Base-by-base conservation (phyloP, 2,888 invertebrate species). In the Lysandra bellargus region DNA sequence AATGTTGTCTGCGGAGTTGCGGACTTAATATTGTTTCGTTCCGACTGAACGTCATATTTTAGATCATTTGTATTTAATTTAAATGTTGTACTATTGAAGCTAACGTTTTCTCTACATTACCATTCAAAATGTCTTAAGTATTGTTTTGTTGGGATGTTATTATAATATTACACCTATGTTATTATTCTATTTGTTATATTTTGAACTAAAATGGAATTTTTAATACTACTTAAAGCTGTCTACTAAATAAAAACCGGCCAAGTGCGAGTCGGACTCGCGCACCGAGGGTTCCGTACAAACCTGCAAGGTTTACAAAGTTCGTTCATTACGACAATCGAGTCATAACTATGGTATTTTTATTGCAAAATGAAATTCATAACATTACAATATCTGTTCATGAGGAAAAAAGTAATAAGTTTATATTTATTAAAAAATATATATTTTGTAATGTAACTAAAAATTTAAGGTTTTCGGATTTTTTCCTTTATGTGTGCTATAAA, bases 1-100 rank as follows among this genome's bases (percentile, higher is more conserved):
- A 79, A 79, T 76, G 76, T 76, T 57, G 57, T 57, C 76, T 76
- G 76, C 33, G 69, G 69, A 69, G 33, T 37, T 69, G 33, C 33
- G 33, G 69, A 69, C 69, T 69, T 69, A 69, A 69, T 69, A 37
- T 69, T 69, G 69, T 69, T 69, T 37, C 33, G 6, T 37, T 76
- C 53, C 30, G 33, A 17, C 76, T 76, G 33, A 57, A 30, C 1
- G 4, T 76, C 30, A 53, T 33, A 30, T 76, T 57, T 76, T 57
- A 53, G 33, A 44, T 33, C 33, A 69, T 74, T 74, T 44, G 74
- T 40, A 44, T 74, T 74, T 44, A 40, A 74, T 23, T 74, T 74
- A n/a, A 74, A 74, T n/a, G 74, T n/a, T 69, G 69, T 30, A 12
- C 64, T 33, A 14, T 37, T 69, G 2, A 30, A 69, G 30, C 23